Base-by-base conservation (phyloP, 1,140 invertebrate genomes). In the Drosophila leontia region DNA sequence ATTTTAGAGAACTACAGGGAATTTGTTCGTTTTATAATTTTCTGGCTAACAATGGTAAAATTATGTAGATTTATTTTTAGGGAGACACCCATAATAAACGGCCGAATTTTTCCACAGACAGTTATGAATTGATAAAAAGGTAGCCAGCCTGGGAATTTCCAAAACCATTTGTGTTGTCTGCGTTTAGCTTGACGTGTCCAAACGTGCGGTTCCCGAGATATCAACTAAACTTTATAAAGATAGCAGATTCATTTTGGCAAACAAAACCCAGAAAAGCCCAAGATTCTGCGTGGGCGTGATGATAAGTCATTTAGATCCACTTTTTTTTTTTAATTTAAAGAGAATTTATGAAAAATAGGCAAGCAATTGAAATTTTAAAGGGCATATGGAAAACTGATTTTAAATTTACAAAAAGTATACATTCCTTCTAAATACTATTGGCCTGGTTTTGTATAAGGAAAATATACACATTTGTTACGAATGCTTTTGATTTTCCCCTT, bases 31-130 rank as follows among this genome's bases (percentile, higher is more conserved):
- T 47, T 47, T 15, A n/a, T 45, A 7, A 12, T 47, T 45, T 37
- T 17, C 8, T 1, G 3, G 6, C 29, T 41, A 32, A 37, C 5
- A 55, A 23, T 39, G 32, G 17, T 47, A 39, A 48, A 23, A n/a
- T 37, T 39, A 32, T 19, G 7, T 32, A 15, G 8, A 35, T 68
- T 58, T 71, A 58, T 70, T 70, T 70, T 57, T 70, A 39, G 41
- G 70, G 37, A 70, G 7, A 45, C 48, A 1, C 32, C 39, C 32
- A 55, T 51, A 70, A 55, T 51, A 70, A 71, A 41, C 12, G 34
- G 3, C 4, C 9, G 7, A 70, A 71, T 29, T 71, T 71, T 71
- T 70, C 68, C 50, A 58, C 68, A 57, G 35, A 17, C 48, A 47
- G 19, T 17, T 58, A 41, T 29, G 26, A 57, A 41, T 26, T 44